Percentiles rank a stretch among this genome's conserved stretches.
Evolutionary conservation across 2,113 vertebrate species (phyloP).

Genomic region (Phoenicopterus ruber): DNA sequence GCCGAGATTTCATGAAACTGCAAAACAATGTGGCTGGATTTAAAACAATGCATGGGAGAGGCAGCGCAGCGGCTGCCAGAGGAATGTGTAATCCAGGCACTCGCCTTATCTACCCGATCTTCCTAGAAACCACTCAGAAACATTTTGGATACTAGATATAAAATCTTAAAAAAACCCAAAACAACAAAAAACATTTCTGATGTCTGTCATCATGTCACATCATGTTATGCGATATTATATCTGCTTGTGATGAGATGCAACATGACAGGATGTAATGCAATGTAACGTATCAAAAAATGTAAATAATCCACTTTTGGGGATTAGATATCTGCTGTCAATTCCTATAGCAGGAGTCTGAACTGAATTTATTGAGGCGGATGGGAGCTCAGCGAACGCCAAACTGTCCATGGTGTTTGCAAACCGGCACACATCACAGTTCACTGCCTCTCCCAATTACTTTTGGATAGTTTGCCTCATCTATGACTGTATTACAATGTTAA

Average conservation of each 20-base stretch:
- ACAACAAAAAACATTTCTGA: conserved; percentile 50
- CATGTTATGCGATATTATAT: conserved; percentile 70
- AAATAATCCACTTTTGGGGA: conserved; percentile 79
- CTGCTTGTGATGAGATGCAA: conserved; percentile 65
- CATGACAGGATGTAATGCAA: conserved; percentile 77
- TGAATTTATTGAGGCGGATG: conserved; percentile 74
- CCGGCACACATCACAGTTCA: conserved; percentile 65
- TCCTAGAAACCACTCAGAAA: conserved; percentile 14
- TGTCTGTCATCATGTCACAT: conserved; percentile 70
- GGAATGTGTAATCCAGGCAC: not conserved
- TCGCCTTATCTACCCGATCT: not conserved
- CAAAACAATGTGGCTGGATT: not conserved
- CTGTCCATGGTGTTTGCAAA: conserved; percentile 67
- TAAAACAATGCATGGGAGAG: not conserved
- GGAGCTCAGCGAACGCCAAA: conserved; percentile 68
- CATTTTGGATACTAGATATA: not conserved
- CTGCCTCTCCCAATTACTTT: conserved; percentile 76
- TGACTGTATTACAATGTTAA: conserved; percentile 51
- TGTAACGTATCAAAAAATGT: conserved; percentile 81
- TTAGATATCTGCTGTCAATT: conserved; percentile 80
- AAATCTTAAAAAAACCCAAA: not conserved
- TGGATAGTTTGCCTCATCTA: conserved; percentile 70
- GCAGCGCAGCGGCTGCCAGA: not conserved
- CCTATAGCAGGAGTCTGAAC: conserved; percentile 63
- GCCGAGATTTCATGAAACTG: not conserved